phyloP scores from a whole-genome alignment of 2,113 vertebrate genomes.

The Chinchilla lanigera region DNA sequence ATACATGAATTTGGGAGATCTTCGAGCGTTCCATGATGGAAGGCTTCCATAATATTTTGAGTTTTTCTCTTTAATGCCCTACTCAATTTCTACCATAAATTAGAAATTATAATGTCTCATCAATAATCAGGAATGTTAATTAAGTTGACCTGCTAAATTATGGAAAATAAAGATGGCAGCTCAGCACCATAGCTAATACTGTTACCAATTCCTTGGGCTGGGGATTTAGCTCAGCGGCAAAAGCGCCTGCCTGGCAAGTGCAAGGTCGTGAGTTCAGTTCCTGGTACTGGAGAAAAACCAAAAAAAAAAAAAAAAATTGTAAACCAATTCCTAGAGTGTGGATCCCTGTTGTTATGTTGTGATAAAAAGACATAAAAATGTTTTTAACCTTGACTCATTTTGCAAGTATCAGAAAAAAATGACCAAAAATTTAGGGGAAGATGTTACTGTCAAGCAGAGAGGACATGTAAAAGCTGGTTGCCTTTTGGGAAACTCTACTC shows the following conservation, averaged over 20 bases:
- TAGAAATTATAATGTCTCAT: not conserved
- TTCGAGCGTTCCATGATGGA: not conserved
- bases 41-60: not conserved
- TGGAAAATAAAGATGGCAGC: not conserved
- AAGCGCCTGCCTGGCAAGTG: too few relatives aligned
- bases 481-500: not conserved
- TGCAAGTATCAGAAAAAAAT: not conserved
- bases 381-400: not conserved
- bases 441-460: not conserved
- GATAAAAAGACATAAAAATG: not conserved
- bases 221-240: too few relatives aligned
- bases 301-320: too few relatives aligned
- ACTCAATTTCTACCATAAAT: not conserved
- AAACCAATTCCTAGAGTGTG: not conserved
- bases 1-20: not conserved
- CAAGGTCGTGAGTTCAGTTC: too few relatives aligned
- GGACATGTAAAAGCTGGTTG: not conserved
- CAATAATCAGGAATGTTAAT: not conserved
- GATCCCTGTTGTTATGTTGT: not conserved
- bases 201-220: not conserved
- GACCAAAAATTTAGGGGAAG: not conserved
- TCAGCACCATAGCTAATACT: not conserved
- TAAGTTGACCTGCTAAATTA: not conserved
- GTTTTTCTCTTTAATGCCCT: not conserved
- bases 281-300: too few relatives aligned